These are phyloP conservation scores for Callinectes sapidus DNA, from an alignment of 2,888 invertebrate genomes.

Conservation along the genomic window DNA sequence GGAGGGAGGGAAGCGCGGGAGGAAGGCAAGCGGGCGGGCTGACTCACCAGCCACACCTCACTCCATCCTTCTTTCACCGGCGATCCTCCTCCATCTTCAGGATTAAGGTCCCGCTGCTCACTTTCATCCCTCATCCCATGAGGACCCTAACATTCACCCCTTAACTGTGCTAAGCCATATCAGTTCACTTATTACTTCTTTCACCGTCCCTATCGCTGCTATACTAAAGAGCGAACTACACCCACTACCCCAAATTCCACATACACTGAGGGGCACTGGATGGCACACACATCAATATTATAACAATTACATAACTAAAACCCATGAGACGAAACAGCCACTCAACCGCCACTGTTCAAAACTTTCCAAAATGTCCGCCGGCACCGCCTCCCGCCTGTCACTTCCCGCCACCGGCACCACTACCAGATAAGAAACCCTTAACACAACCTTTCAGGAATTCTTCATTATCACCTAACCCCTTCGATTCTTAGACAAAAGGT, in stretches of 20 bases:
- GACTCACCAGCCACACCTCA: not conserved
- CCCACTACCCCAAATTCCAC: not conserved
- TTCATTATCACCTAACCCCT: not conserved
- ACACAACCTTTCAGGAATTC: too few relatives aligned
- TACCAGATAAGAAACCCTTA: not conserved
- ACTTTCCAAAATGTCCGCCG: not conserved
- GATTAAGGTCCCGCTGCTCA: not conserved
- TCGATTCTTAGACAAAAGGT: not conserved
- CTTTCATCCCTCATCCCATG: not conserved
- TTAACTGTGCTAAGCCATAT: not conserved
- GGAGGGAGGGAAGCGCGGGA: constrained; percentile 18
- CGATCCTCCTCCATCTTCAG: not conserved
- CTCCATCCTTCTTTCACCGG: not conserved
- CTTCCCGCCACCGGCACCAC: not conserved
- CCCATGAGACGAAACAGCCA: not conserved
- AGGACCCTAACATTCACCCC: not conserved
- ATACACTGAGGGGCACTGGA: not conserved
- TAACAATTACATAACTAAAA: not conserved
- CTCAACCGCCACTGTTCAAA: not conserved
- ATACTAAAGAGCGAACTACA: not conserved
- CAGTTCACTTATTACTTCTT: not conserved
- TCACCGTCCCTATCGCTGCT: not conserved
- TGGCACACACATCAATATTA: not conserved
- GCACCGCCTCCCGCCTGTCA: not conserved
- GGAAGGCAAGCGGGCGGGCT: not conserved